Evolutionary conservation across 2,797 vertebrate genomes (phyloP).

Genomic region (Gadopsis marmoratus): DNA sequence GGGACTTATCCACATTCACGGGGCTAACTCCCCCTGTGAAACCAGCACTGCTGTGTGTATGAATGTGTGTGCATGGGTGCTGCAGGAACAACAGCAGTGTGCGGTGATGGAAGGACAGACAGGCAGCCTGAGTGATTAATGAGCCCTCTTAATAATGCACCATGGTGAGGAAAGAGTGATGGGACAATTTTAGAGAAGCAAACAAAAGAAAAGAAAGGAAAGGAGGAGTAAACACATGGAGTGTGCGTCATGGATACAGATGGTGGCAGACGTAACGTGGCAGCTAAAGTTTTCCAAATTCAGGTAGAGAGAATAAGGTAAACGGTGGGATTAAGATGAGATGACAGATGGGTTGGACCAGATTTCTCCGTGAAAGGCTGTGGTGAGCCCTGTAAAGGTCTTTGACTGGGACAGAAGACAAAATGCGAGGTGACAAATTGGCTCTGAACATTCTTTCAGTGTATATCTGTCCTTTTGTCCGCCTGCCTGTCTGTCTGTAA

Average conservation of each 20-base stretch:
- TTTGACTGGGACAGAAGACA: slow-evolving; percentile 28
- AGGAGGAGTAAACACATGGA: slow-evolving; percentile 8
- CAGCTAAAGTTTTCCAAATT: slow-evolving; percentile 32
- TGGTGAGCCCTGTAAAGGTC: slow-evolving; percentile 14
- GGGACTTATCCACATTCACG: slow-evolving; percentile 54
- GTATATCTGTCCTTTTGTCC: slow-evolving; percentile 27
- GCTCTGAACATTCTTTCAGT: slow-evolving; percentile 17
- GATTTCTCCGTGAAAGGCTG: slow-evolving; percentile 21
- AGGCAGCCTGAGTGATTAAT: slow-evolving; percentile 68
- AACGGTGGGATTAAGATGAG: slow-evolving; percentile 36
- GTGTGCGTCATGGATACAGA: background rate
- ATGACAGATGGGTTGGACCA: slow-evolving; percentile 35
- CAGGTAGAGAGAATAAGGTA: slow-evolving; percentile 29
- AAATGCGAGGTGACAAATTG: slow-evolving; percentile 35
- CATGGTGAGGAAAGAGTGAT: slow-evolving; percentile 49
- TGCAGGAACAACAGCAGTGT: slow-evolving; percentile 48
- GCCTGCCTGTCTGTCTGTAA: slow-evolving; percentile 31
- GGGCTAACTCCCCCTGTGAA: slow-evolving; percentile 53
- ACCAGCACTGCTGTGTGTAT: slow-evolving; percentile 39
- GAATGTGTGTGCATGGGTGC: slow-evolving; percentile 29
- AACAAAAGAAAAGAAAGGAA: slow-evolving; percentile 16
- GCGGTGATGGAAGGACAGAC: slow-evolving; percentile 63
- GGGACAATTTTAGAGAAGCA: slow-evolving; percentile 41
- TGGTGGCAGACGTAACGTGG: slow-evolving; percentile 23
- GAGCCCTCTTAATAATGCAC: slow-evolving; percentile 66